Base-by-base conservation (phyloP, 1,140 invertebrate genomes). In the Drosophila bipectinata region DNA sequence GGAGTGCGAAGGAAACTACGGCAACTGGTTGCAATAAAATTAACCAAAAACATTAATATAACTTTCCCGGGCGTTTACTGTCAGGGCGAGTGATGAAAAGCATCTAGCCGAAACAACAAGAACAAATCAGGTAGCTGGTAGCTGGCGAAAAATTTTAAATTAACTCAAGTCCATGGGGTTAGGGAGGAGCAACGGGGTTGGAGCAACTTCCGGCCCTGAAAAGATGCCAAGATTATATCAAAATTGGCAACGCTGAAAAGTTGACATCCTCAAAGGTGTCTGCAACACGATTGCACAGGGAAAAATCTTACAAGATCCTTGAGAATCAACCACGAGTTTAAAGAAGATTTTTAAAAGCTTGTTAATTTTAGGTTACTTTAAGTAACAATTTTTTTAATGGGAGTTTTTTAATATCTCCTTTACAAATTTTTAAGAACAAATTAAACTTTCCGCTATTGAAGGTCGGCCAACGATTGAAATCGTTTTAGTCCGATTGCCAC, bases 101-200 rank as follows among this genome's bases (percentile, higher is more conserved):
- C 45, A 59, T 21, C 24, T 7, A 28, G 15, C 44, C 41, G 26
- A 15, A 45, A 21, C 26, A 44, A 45, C 26, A 44, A 45, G 15
- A 51, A 21, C 34, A 60, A 28, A n/a, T 24, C 57, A 60, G 44
- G 30, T 32, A 51, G 55, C 55, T 66, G 26, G 41, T 32, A 51
- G 55, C 55, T 66, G 26, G 41, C 18, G 41, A 44, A 66, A 37
- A 63, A 69, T 69, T 63, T 61, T 63, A 62, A 73, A 73, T 73
- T 72, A 73, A 72, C 57, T 51, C 21, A 8, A 10, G 4, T 37
- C 15, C 41, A 18, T 12, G 14, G 41, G 39, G 26, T 28, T 7
- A 28, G 5, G 15, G n/a, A 7, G 41, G 41, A 4, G 6, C 21
- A 14, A 44, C 14, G 15, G 41, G 2, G 4, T n/a, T 32, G 32